Evolutionary conservation across 1,140 invertebrate species (phyloP), one percentile per base, ranked within the genome.

Genomic region (Drosophila gunungcola): DNA sequence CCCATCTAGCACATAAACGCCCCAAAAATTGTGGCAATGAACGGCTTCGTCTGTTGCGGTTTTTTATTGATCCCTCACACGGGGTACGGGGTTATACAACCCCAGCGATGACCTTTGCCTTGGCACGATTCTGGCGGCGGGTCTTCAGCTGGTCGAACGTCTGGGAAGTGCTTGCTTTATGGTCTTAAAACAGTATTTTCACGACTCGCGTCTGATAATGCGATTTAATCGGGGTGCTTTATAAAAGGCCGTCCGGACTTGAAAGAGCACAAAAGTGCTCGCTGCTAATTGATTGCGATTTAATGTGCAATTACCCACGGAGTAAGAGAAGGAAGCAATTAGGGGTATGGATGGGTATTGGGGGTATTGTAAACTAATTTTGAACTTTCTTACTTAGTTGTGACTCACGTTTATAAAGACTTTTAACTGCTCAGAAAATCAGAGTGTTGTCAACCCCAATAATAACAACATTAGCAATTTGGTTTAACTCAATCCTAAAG

Each of bases 251-350:
- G 68, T 61, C 36, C 29, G 16, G 48, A 79, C 79, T 82, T 83
- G 46, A 78, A 80, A 73, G 73, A 57, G 55, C n/a, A n/a, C n/a
- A n/a, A n/a, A n/a, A n/a, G 36, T 36, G 16, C 38, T 56, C 34
- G 51, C 49, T 51, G 60, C 55, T 73, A 82, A 78, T 84, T 83
- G 76, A 84, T 84, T 79, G 48, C 46, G 46, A 54, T 85, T 67
- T 80, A 84, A 85, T 85, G 57, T 79, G 72, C 76, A 75, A 75
- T 75, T 73, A 73, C 12, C 45, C 16, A 12, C 41, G 64, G 46
- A 41, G 6, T 16, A 4, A n/a, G 46, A 65, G 43, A 36, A 58
- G 58, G 42, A 56, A 43, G 39, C 46, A 25, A 6, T 52, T 65
- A 41, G 41, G n/a, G 13, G 4, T 21, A 3, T 48, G 12, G 36